A percentile compares a stretch with the other conserved stretches of the same genome.
Evolutionary conservation across 2,113 vertebrate species (phyloP).

Genomic region (Recurvirostra avosetta): DNA sequence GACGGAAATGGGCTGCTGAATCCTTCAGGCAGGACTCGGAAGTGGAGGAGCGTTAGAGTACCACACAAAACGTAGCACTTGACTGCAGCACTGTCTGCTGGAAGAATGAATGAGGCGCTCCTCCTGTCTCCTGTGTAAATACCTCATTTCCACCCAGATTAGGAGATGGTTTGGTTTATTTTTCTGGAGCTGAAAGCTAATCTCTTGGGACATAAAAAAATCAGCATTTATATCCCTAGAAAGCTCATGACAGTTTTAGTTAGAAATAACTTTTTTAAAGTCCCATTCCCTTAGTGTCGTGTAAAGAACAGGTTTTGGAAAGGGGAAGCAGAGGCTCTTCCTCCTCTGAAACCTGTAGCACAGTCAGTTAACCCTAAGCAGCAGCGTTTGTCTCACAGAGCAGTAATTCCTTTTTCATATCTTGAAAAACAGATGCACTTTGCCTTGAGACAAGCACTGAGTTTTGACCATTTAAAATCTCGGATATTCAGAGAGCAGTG

Average conservation of each 20-base stretch:
- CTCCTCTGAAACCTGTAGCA: neutral
- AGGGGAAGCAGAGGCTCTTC: neutral
- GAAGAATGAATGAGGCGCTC: neutral
- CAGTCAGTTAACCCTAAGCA: neutral
- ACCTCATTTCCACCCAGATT: neutral
- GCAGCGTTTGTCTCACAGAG: neutral
- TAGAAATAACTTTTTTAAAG: neutral
- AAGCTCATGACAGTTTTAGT: neutral
- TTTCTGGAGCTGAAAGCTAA: neutral
- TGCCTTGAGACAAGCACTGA: neutral
- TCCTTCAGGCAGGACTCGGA: neutral
- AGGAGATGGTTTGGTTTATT: neutral
- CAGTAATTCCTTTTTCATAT: neutral
- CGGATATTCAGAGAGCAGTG: accelerated
- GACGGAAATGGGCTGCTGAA: neutral
- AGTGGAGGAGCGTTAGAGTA: neutral
- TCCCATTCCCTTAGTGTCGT: neutral
- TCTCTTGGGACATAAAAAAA: neutral
- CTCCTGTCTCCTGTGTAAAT: neutral
- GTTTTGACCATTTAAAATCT: neutral
- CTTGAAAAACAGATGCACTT: neutral
- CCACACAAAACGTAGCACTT: accelerated
- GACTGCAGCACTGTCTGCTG: neutral
- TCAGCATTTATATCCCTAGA: neutral
- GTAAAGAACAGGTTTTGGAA: neutral